A percentile compares a stretch with the other conserved stretches of the same genome.
Evolutionary conservation across 2,113 vertebrate species (phyloP).

Genomic region (Hemiscyllium ocellatum): DNA sequence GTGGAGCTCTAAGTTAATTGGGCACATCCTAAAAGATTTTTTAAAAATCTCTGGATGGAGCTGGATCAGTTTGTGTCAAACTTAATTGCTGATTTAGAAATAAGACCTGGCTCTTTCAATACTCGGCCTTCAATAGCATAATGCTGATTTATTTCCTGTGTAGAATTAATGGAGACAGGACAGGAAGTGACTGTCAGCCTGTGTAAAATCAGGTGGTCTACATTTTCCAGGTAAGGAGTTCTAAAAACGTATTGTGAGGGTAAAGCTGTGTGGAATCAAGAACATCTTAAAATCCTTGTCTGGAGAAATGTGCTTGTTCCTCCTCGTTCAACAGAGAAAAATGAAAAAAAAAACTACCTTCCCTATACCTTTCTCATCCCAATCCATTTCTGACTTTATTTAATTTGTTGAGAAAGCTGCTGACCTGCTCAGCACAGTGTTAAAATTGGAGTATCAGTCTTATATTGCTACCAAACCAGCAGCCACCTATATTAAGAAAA

Average conservation of each 20-base stretch:
- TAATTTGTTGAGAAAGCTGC: neutral
- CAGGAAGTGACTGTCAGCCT: neutral
- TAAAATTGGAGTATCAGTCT: neutral
- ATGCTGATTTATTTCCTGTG: neutral
- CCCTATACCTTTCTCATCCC: too few species aligned
- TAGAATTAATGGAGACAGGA: neutral
- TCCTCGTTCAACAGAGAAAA: neutral
- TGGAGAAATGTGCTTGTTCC: neutral
- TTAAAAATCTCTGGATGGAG: neutral
- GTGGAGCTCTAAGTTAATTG: neutral
- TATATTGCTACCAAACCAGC: neutral
- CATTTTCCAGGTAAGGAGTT: neutral
- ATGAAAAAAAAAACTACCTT: neutral
- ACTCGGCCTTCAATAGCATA: neutral
- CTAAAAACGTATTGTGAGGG: neutral
- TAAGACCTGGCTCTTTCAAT: neutral
- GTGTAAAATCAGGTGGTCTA: neutral
- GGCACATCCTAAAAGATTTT: neutral
- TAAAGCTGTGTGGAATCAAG: neutral
- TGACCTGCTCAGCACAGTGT: neutral
- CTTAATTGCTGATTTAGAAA: neutral
- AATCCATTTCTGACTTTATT: neutral
- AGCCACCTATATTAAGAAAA: neutral
- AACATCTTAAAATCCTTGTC: neutral
- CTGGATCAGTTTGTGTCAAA: neutral